Conservation (phyloP, 1,140 invertebrate species). For the Pectinophora gossypiella region DNA sequence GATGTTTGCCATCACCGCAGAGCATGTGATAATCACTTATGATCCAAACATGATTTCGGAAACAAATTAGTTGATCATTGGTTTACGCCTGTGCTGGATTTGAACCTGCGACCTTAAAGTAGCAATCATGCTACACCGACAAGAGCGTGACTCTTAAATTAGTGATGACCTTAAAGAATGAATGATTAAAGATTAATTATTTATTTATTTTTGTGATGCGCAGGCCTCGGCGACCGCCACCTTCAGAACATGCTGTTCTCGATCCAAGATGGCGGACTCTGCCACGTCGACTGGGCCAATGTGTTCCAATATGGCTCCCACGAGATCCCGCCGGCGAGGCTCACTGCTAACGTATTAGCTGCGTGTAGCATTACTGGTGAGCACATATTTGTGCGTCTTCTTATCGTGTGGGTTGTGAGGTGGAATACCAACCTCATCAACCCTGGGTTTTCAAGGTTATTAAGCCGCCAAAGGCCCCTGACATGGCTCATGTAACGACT, state of each 20-base stretch:
- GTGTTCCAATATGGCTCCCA: conserved; percentile 16
- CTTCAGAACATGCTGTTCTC: conserved; percentile 39
- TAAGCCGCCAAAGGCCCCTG: not conserved
- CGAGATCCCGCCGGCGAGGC: conserved; percentile 34
- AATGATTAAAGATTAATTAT: conserved; percentile 3
- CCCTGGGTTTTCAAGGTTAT: not conserved
- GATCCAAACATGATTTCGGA: no score
- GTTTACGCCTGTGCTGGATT: no score
- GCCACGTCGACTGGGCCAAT: conserved; percentile 36
- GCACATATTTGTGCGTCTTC: conserved; percentile 7
- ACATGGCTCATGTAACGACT: not conserved
- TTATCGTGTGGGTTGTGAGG: no score
- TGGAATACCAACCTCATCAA: no score
- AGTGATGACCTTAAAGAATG: no score
- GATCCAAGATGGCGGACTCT: conserved; percentile 14
- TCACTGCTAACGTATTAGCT: conserved; percentile 32
- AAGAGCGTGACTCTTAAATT: no score
- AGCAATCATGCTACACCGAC: no score
- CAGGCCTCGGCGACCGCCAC: conserved; percentile 44
- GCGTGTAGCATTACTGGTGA: conserved; percentile 3
- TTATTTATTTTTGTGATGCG: not conserved
- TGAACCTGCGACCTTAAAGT: no score
- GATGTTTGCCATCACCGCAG: conserved; percentile 21
- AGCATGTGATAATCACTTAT: no score
- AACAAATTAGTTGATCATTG: no score